A percentile compares a stretch with the other conserved stretches of the same genome.
phyloP scores from a whole-genome alignment of 1,140 invertebrate genomes.

The Campoletis sonorensis region DNA sequence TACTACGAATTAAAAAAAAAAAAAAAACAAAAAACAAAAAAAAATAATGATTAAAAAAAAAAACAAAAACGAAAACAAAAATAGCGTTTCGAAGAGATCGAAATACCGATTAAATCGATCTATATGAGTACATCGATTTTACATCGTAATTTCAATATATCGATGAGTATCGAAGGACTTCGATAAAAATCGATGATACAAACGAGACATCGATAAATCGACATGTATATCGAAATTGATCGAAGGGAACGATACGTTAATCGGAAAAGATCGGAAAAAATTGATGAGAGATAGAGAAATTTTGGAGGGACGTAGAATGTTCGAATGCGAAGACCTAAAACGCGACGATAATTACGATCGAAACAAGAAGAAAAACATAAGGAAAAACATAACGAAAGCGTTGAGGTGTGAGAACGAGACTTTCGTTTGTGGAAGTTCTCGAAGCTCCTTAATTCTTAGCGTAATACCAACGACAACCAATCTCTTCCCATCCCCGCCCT shows the following conservation, averaged over 20 bases:
- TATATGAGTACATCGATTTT: neutral
- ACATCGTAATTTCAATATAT: neutral
- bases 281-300: neutral
- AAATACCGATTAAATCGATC: conserved; percentile 25
- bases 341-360: neutral
- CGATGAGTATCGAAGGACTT: conserved; percentile 5
- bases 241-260: neutral
- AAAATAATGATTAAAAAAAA: conserved; percentile 44
- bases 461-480: conserved; percentile 28
- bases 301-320: no score
- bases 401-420: neutral
- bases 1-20: conserved; percentile 61
- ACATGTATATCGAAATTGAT: neutral
- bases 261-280: conserved; percentile 14
- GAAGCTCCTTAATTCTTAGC: conserved; percentile 26
- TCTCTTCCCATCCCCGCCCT: neutral
- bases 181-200: conserved; percentile 8
- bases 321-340: conserved; percentile 26
- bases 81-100: neutral
- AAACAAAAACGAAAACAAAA: conserved; percentile 21
- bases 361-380: neutral
- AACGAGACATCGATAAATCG: neutral
- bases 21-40: conserved; percentile 33
- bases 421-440: neutral
- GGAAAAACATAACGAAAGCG: neutral